Base-by-base conservation (phyloP, 2,797 vertebrate species). In the Fringilla coelebs region DNA sequence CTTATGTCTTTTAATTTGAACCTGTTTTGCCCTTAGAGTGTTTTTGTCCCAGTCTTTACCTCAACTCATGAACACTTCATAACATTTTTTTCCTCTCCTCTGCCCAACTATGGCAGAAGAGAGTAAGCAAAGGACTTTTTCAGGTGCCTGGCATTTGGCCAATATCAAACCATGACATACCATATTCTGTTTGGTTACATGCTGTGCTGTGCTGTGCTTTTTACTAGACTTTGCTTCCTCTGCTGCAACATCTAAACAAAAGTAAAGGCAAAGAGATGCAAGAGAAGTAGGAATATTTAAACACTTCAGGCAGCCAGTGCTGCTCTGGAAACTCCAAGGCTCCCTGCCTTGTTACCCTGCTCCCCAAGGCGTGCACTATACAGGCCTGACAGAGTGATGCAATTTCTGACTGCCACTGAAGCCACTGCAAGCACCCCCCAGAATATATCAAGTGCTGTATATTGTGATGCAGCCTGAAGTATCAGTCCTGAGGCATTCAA, bases 121-220 rank as follows among this genome's bases (percentile, higher is more conserved):
- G 16, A 49, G 8, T 24, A 10, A 49, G 10, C 1, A 0, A 68
- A 68, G 68, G 1, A 58, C 36, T 58, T 41, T 34, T 1, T 1
- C 29, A 45, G 20, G 16, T 13, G 12, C 25, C 63, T 60, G 65
- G 17, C 45, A 49, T 41, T 80, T 31, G 31, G 45, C 36, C 36
- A 68, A 13, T 51, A 60, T 49, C 25, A 60, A 80, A 25, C 31
- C 25, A 49, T 0, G 1, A 41, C 31, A 41, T 49, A 28, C 29
- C 3, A 0, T 36, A 49, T 26, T 55, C 46, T 65, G 9, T 54
- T 78, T 45, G 79, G 52, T 65, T 85, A 38, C n/a, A 60, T 40
- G 20, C 9, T 82, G 14, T 38, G 22, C 26, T 72, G 17, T 61
- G 22, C 9, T 82, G 12, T 31, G 24, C 21, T 70, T 87, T 85